Evolutionary conservation across 2,113 vertebrate genomes (phyloP), one percentile per base, ranked within the genome.

Genomic region (Astatotilapia flaviijosephi): DNA sequence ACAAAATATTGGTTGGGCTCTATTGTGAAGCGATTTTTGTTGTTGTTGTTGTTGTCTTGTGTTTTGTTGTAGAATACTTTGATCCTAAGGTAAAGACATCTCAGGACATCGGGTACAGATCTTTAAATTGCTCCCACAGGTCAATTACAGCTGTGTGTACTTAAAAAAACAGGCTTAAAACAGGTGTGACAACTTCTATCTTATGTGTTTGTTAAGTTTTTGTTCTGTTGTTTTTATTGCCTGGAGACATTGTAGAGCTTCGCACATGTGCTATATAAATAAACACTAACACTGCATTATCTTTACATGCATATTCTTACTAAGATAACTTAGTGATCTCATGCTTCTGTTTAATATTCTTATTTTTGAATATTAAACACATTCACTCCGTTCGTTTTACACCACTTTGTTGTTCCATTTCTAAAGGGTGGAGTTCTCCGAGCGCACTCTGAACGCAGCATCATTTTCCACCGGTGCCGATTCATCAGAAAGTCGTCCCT

Each of bases 361-460:
- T 60, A 2, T 33, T 60, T 37, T 65, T 35, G 2, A 35, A 65
- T 21, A 37, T 65, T 8, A 65, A 37, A 65, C 33, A 65, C 60
- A 2, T 33, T 35, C 31, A 21, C 77, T 21, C 12, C 8, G 37
- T n/a, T 37, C 28, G 40, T n/a, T 31, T 28, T 83, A 12, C 6
- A 11, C 9, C 45, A 42, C 33, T 40, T 53, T 31, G 5, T 19
- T 7, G 6, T 5, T 88, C 7, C 35, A 12, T 23, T 54, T 55
- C 7, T 42, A 17, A 23, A 62, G 3, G 1, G 6, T 3, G 4
- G 1, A 3, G 12, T 3, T 81, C 80, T 89, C 82, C 91, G 86
- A 91, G 83, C 23, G 10, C 2, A 47, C 58, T 1, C 0, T 92
- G 85, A 95, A 95, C 31, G 83, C 55, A 73, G 5, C 92, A 77